Base-by-base conservation (phyloP, 2,888 invertebrate genomes). In the Tryphoninae sp. region DNA sequence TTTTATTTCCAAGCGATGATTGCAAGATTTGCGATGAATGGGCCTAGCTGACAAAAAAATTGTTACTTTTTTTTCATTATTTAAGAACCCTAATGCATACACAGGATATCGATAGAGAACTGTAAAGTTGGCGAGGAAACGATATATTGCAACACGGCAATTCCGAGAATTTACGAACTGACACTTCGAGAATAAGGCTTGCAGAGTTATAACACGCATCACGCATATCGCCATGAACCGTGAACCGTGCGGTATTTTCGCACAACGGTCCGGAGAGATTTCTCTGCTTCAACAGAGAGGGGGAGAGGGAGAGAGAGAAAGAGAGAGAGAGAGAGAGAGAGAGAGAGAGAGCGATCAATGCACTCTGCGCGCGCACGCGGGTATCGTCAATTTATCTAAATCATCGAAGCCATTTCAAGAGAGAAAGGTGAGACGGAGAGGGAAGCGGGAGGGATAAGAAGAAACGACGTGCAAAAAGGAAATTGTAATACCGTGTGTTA, bases 301-400 rank as follows among this genome's bases (percentile, higher is more conserved):
- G 45, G 13, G 11, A 9, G 45, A 45, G 45, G 2, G 22, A 59
- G 26, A 59, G 59, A 59, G 26, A 45, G 26, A 33, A 6, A 33
- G 26, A 33, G 26, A 33, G 26, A 45, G 45, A 45, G 45, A 45
- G 45, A 11, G 22, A 59, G 26, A 59, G 59, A 59, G 26, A 45
- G 33, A 33, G 33, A 33, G 33, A 33, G 33, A 33, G 33, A 45
- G 45, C 58, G 69, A 68, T n/a, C 40, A 55, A 53, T 51, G 79
- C 67, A 61, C 69, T 53, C 76, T 71, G 45, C 79, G 76, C 80
- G 78, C 71, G 62, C 78, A 72, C 76, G 76, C 72, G 73, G 69
- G 62, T 76, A 80, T 78, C 86, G 85, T 86, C 86, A 86, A 87
- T 88, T 88, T 86, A 87, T 88, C 86, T 87, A 89, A 89, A 88